These are phyloP conservation scores for Drosophila funebris DNA, from an alignment of 1,140 invertebrate species.

Conservation along the genomic window DNA sequence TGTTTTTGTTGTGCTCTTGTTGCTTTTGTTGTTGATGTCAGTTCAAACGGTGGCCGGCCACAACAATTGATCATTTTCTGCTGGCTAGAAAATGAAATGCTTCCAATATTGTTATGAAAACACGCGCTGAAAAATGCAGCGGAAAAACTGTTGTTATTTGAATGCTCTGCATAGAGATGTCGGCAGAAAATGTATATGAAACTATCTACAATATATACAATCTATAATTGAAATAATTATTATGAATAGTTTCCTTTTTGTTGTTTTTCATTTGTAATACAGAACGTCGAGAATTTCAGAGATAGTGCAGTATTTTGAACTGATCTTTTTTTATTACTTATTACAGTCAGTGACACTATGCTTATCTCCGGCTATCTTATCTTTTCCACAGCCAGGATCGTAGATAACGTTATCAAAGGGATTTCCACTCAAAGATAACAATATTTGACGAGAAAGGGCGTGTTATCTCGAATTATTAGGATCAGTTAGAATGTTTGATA, in stretches of 20 bases:
- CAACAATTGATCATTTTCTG: constrained; percentile 68
- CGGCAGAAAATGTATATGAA: background rate
- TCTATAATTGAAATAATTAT: no score
- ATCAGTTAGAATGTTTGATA: background rate
- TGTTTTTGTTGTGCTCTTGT: constrained; percentile 26
- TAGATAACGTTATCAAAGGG: constrained; percentile 1
- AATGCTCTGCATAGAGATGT: constrained; percentile 16
- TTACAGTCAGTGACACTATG: no score
- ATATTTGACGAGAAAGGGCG: background rate
- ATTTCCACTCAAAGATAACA: background rate
- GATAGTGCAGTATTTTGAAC: no score
- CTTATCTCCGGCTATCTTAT: no score
- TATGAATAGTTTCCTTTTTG: no score
- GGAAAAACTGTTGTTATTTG: background rate
- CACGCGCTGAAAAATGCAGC: background rate
- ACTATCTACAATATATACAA: no score
- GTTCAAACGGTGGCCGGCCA: constrained; percentile 47
- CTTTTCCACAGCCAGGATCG: no score
- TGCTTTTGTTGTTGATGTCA: background rate
- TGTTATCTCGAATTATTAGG: background rate
- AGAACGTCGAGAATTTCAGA: no score
- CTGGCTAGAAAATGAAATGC: constrained; percentile 33
- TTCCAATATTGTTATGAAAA: constrained; percentile 35
- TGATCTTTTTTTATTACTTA: no score
- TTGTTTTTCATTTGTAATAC: no score